Conservation (phyloP, 2,113 vertebrate genomes). For the Lepisosteus oculatus region DNA sequence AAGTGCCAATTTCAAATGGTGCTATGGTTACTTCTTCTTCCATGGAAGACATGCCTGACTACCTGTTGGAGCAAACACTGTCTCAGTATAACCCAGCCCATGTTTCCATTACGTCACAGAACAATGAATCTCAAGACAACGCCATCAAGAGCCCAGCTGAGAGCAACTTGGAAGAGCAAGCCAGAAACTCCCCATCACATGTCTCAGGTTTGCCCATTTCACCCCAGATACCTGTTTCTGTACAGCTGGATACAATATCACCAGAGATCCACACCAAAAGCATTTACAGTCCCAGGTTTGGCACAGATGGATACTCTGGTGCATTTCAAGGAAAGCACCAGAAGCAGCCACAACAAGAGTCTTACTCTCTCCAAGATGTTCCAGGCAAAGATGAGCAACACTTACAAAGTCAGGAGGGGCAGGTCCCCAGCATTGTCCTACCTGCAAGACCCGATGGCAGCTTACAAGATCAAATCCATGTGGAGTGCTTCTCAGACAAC, state of each 20-base stretch:
- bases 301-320: constrained; percentile 64
- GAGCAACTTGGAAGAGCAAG: constrained; percentile 67
- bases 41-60: constrained; percentile 75
- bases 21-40: constrained; percentile 81
- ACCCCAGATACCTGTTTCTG: constrained; percentile 71
- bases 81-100: constrained; percentile 86
- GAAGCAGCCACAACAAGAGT: constrained; percentile 52
- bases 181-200: constrained; percentile 69
- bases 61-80: constrained; percentile 83
- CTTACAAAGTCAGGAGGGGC: constrained; percentile 49
- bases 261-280: constrained; percentile 59
- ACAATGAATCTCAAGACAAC: constrained; percentile 72
- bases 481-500: constrained; percentile 60
- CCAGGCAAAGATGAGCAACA: constrained; percentile 44
- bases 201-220: constrained; percentile 86
- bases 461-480: constrained; percentile 59
- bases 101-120: constrained; percentile 81
- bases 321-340: constrained; percentile 55
- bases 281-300: constrained; percentile 60
- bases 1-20: constrained; percentile 83
- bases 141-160: constrained; percentile 70
- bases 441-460: constrained; percentile 58
- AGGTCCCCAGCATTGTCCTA: constrained; percentile 55
- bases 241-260: constrained; percentile 68
- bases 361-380: constrained; percentile 52